These are phyloP conservation scores for Cerastis rubricosa DNA, from an alignment of 2,888 invertebrate genomes.

Conservation along the genomic window DNA sequence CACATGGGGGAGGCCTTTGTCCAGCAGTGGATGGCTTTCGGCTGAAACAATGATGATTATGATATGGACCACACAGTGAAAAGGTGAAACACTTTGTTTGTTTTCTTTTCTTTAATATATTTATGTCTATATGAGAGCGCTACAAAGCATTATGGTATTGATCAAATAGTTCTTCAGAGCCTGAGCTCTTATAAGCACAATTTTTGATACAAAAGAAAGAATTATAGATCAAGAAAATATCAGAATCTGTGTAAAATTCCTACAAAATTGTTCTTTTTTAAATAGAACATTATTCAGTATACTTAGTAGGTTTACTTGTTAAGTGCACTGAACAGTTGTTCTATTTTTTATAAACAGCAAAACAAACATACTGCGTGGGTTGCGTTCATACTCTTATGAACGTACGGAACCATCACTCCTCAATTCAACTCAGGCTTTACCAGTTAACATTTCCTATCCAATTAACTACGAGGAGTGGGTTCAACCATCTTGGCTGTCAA, in stretches of 20 bases:
- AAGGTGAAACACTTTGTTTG: not conserved
- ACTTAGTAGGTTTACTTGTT: too few species aligned
- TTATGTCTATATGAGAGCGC: not conserved
- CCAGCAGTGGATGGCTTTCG: too few species aligned
- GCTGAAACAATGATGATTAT: too few species aligned
- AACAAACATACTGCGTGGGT: not conserved
- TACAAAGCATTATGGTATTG: not conserved
- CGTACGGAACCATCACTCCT: slow-evolving; percentile 1
- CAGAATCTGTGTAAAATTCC: not conserved
- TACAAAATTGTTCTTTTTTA: too few species aligned
- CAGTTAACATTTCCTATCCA: slow-evolving; percentile 27
- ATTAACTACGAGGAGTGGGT: slow-evolving; percentile 38
- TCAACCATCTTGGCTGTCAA: slow-evolving; percentile 47
- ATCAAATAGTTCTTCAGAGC: not conserved
- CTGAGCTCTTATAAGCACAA: not conserved
- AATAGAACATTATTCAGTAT: too few species aligned
- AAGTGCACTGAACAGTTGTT: too few species aligned
- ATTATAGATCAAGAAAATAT: not conserved
- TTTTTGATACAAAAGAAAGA: not conserved
- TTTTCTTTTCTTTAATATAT: not conserved
- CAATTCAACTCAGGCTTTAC: not conserved
- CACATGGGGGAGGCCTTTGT: too few species aligned
- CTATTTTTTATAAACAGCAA: not conserved
- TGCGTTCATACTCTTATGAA: not conserved
- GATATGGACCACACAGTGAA: not conserved